Evolutionary conservation across 2,113 vertebrate species (phyloP).

Genomic region (Paracyprichromis sp.): DNA sequence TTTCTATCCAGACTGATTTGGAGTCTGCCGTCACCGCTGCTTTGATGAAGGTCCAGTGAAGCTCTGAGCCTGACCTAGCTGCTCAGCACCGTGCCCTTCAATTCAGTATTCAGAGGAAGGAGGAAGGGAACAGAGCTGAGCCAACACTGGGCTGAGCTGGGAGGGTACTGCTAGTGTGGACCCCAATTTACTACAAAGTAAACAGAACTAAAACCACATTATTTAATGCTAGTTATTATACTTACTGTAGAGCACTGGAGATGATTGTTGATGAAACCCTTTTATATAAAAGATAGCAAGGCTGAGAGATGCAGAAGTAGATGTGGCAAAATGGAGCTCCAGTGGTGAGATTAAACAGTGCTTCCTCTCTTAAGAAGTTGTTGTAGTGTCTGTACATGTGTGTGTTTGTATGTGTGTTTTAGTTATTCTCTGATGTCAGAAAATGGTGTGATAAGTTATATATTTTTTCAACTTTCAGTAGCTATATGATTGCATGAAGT

Average conservation of each 20-base stretch:
- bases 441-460: background rate
- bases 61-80: constrained; percentile 24
- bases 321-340: background rate
- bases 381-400: background rate
- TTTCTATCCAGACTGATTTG: constrained; percentile 39
- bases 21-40: background rate
- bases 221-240: background rate
- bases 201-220: constrained; percentile 7
- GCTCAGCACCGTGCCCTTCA: constrained; percentile 21
- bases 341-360: background rate
- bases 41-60: constrained; percentile 16
- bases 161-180: background rate
- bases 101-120: background rate
- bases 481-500: background rate
- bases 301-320: background rate
- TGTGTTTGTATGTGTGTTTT: background rate
- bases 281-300: background rate
- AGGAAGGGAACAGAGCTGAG: background rate
- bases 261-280: background rate
- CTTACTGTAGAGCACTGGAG: background rate
- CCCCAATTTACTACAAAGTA: background rate
- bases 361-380: background rate
- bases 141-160: background rate
- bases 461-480: background rate
- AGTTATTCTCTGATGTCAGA: background rate